Base-by-base conservation (phyloP, 1,140 invertebrate species). In the Nephotettix cincticeps region DNA sequence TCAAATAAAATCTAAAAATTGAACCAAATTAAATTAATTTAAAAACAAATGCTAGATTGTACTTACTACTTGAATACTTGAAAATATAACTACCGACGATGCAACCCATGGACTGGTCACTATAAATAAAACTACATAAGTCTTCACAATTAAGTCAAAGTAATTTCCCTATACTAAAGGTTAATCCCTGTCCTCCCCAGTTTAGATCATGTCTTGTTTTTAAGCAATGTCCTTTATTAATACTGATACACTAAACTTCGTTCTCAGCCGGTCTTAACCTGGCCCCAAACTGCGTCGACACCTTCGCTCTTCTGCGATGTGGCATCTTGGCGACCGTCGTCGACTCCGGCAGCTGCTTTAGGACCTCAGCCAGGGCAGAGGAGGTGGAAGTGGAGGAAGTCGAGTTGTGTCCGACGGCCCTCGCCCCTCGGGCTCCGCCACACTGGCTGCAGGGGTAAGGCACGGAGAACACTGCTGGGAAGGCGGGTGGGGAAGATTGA, bases 401-500 rank as follows among this genome's bases (percentile, higher is more conserved):
- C 4, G 32, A 36, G 47, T 51, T 51, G 36, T 40, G 36, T 11
- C 13, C 13, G 21, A 61, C 6, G 28, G 19, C 28, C 1, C 40
- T 17, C 1, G 64, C 32, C n/a, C 32, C 14, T 32, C 36, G 19
- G 32, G 19, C 21, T 1, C 63, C 17, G n/a, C 40, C 21, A 40
- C 76, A 77, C 68, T 77, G 76, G 40, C 65, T 70, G 71, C 77
- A 78, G 11, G 72, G 73, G 27, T 78, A 75, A 2, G 81, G 81
- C 1, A 84, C 79, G 21, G 84, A 80, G n/a, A 83, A 82, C 0
- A 85, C 85, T 13, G 81, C 80, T 1, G 86, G 86, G 77, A 87
- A 87, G 64, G 84, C 84, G 45, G 83, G 80, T 73, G 83, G 81
- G 45, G 85, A 82, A 28, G 77, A 81, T 68, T 83, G 77, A 58